Evolutionary conservation across 2,888 invertebrate genomes (phyloP).

Genomic region (Dioctria rufipes): DNA sequence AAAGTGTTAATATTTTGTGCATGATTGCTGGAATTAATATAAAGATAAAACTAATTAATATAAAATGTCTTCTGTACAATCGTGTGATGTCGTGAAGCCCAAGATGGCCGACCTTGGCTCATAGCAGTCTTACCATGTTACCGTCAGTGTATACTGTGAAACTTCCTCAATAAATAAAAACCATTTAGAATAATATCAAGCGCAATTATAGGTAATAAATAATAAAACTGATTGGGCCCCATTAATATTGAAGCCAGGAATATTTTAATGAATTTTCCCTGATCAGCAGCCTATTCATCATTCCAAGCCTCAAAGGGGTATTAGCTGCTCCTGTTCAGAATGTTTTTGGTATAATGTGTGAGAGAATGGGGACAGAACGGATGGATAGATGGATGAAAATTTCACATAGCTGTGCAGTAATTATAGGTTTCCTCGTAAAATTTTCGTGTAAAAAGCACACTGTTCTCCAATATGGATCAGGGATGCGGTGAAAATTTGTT

Average conservation of each 20-base stretch:
- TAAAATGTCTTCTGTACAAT: too few species aligned
- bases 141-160: too few species aligned
- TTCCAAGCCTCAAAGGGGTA: slow-evolving; percentile 29
- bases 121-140: too few species aligned
- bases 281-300: slow-evolving; percentile 50
- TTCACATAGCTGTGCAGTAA: slow-evolving; percentile 16
- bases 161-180: background rate
- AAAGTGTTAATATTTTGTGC: too few species aligned
- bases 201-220: slow-evolving; percentile 61
- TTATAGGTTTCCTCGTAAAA: slow-evolving; percentile 7
- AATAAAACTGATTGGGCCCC: slow-evolving; percentile 71
- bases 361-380: background rate
- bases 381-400: slow-evolving; percentile 24
- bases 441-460: slow-evolving; percentile 25
- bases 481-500: slow-evolving; percentile 48
- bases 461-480: slow-evolving; percentile 29
- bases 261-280: slow-evolving; percentile 71
- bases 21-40: too few species aligned
- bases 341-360: background rate
- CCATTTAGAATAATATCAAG: slow-evolving; percentile 26
- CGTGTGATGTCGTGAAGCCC: too few species aligned
- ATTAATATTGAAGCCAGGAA: slow-evolving; percentile 67
- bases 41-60: too few species aligned
- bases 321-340: slow-evolving; percentile 6
- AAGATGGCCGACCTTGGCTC: too few species aligned